Percentiles rank a stretch among this genome's conserved stretches.
These are phyloP conservation scores for Sebastes goodei DNA, from an alignment of 2,797 vertebrate genomes.

Conservation along the genomic window DNA sequence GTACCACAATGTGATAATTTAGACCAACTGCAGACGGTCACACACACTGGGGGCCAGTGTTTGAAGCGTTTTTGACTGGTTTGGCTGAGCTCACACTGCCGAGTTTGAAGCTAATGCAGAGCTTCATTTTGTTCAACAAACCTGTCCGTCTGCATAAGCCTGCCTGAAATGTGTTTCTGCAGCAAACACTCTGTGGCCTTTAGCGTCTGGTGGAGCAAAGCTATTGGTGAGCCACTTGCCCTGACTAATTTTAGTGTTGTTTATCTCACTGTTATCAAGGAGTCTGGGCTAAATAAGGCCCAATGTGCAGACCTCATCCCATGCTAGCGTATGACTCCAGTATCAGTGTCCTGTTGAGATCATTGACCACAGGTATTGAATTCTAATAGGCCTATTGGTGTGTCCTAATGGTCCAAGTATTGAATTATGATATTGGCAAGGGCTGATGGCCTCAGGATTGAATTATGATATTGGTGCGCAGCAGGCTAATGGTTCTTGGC, in stretches of 20 bases:
- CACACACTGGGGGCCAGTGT: constrained; percentile 45
- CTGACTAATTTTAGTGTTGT: constrained; percentile 77
- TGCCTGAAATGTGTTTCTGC: constrained; percentile 28
- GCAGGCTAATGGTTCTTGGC: constrained; percentile 78
- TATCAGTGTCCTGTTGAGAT: constrained; percentile 77
- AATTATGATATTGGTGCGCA: constrained; percentile 81
- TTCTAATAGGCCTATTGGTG: constrained; percentile 81
- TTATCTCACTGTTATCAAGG: constrained; percentile 72
- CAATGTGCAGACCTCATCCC: constrained; percentile 58
- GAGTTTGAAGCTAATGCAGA: constrained; percentile 39
- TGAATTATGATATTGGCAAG: constrained; percentile 82
- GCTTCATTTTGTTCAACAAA: constrained; percentile 36
- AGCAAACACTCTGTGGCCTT: constrained; percentile 36
- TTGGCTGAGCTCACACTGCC: constrained; percentile 28
- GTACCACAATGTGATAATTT: constrained; percentile 70
- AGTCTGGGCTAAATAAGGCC: constrained; percentile 69
- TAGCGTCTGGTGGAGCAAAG: constrained; percentile 26
- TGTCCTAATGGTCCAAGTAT: constrained; percentile 76
- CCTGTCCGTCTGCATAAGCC: constrained; percentile 8
- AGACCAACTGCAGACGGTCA: constrained; percentile 57
- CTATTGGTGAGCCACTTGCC: constrained; percentile 61
- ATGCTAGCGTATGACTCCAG: constrained; percentile 72
- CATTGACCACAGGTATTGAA: constrained; percentile 81
- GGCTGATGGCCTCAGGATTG: constrained; percentile 75
- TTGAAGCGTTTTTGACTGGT: constrained; percentile 48